Conservation (phyloP, 2,888 invertebrate species). For the Drosophila emarginata region DNA sequence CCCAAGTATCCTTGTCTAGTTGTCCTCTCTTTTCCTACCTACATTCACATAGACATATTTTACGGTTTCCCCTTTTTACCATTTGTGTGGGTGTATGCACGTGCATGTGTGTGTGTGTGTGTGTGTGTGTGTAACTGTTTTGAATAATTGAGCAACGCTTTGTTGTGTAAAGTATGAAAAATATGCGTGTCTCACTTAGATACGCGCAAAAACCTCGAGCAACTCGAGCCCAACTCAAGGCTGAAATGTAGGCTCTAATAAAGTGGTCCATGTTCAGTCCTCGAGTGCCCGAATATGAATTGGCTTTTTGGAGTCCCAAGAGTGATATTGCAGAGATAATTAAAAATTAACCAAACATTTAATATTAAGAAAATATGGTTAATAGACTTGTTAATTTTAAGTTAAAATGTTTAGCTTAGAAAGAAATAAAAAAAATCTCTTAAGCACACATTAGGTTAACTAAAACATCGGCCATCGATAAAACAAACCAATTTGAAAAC, state of each 20-base stretch:
- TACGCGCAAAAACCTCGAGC: slow-evolving; percentile 10
- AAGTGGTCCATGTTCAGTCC: slow-evolving; percentile 27
- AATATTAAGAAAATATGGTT: neutral
- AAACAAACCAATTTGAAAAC: no score
- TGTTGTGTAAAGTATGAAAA: slow-evolving; percentile 71
- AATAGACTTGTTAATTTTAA: no score
- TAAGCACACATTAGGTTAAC: no score
- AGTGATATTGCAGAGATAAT: neutral
- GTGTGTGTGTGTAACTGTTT: slow-evolving; percentile 42
- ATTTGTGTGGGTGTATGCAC: slow-evolving; percentile 10
- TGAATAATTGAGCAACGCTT: slow-evolving; percentile 66
- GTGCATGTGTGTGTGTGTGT: neutral
- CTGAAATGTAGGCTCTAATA: slow-evolving; percentile 38
- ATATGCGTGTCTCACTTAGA: slow-evolving; percentile 56
- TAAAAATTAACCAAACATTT: neutral
- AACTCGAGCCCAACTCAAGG: slow-evolving; percentile 12
- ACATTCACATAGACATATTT: neutral
- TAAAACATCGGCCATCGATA: no score
- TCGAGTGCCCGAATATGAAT: slow-evolving; percentile 3
- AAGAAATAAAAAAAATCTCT: no score
- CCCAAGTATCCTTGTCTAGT: slow-evolving; percentile 65
- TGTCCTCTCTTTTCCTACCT: neutral
- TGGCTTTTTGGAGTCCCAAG: neutral
- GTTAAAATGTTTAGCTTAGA: no score
- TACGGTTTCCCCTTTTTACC: slow-evolving; percentile 8